Percentiles rank a stretch among this genome's conserved stretches.
phyloP scores from a whole-genome alignment of 2,797 vertebrate genomes.

The Darevskia mixta region DNA sequence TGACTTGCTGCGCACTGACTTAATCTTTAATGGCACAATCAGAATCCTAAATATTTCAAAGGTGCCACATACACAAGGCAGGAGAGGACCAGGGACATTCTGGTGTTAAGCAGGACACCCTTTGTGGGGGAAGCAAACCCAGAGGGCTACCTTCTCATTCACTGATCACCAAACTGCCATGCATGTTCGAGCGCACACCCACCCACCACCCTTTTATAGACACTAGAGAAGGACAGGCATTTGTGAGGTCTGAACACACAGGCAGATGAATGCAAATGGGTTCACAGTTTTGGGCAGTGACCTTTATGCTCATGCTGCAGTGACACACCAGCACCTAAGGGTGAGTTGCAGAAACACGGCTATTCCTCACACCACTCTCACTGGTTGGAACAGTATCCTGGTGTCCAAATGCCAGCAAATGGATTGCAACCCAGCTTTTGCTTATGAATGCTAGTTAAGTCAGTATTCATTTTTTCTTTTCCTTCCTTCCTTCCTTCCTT shows the following conservation, averaged over 20 bases:
- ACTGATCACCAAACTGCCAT: not conserved
- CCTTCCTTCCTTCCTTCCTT: not conserved
- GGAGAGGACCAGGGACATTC: fast-evolving
- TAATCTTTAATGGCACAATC: constrained; percentile 21
- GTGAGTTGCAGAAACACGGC: fast-evolving
- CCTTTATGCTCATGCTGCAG: constrained; percentile 20
- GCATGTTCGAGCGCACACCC: fast-evolving
- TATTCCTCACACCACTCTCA: not conserved
- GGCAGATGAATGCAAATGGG: not conserved
- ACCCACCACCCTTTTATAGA: not conserved
- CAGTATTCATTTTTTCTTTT: not conserved
- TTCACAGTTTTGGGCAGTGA: not conserved
- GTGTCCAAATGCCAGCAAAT: not conserved
- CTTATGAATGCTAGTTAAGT: not conserved
- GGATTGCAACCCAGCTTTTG: not conserved
- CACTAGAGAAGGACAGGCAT: not conserved
- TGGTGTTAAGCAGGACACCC: not conserved
- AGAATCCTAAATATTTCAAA: not conserved
- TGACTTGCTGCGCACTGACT: not conserved
- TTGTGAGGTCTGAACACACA: not conserved
- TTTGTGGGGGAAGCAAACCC: not conserved
- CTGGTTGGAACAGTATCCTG: not conserved
- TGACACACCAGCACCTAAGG: not conserved
- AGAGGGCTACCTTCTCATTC: not conserved
- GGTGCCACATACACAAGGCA: not conserved